Percentiles rank a stretch among this genome's conserved stretches.
These are phyloP conservation scores for Holocentrus rufus DNA, from an alignment of 2,797 vertebrate species.

Conservation along the genomic window DNA sequence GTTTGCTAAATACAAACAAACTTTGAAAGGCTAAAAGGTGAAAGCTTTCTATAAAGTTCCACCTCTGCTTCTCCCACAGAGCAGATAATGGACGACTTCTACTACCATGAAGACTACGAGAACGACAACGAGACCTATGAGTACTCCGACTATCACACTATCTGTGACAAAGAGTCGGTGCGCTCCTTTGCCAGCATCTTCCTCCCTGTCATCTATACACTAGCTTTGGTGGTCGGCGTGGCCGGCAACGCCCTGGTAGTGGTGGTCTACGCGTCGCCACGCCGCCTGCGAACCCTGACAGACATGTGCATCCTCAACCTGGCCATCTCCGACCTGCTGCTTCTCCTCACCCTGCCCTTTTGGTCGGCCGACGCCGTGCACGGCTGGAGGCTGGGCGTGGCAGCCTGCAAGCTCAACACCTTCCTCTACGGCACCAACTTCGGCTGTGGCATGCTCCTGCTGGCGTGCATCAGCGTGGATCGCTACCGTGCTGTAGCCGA, in stretches of 20 bases:
- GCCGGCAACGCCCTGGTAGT: conserved; percentile 91
- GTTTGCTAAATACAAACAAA: too few species aligned
- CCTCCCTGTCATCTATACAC: conserved; percentile 87
- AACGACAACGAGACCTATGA: conserved; percentile 70
- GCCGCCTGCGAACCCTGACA: conserved; percentile 87
- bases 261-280: conserved; percentile 85
- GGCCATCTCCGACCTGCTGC: conserved; percentile 89
- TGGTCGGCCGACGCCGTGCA: conserved; percentile 90
- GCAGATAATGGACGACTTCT: conserved; percentile 61
- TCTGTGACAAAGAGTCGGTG: conserved; percentile 90
- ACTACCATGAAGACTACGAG: conserved; percentile 45
- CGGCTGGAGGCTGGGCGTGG: conserved; percentile 87
- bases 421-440: conserved; percentile 93
- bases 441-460: conserved; percentile 92
- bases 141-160: conserved; percentile 76
- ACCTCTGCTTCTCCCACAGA: conserved; percentile 37
- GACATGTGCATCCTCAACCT: conserved; percentile 92
- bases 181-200: conserved; percentile 88
- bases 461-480: conserved; percentile 95
- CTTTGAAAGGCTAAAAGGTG: too few species aligned
- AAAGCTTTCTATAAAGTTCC: too few species aligned
- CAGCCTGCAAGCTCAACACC: conserved; percentile 88
- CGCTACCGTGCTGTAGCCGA: conserved; percentile 81
- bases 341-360: conserved; percentile 92
- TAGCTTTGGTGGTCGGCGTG: conserved; percentile 87